Base-by-base conservation (phyloP, 1,140 invertebrate species). In the Brachionus asplanchnoidis region DNA sequence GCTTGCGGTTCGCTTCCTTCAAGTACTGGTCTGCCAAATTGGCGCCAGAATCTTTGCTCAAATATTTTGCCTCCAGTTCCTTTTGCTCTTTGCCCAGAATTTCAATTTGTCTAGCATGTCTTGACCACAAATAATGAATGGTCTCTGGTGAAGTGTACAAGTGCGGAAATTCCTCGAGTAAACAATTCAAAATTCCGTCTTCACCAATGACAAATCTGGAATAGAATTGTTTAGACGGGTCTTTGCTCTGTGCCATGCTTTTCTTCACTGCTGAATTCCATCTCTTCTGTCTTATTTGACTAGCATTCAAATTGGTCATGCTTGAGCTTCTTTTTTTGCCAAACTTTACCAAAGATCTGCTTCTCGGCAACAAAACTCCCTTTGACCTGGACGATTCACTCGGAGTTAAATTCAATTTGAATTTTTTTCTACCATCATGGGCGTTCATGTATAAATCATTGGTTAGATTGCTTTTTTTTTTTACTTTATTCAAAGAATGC, bases 101-200 rank as follows among this genome's bases (percentile, higher is more conserved):
- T 70, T 89, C 89, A 28, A 89, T 87, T 85, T 89, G 89, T n/a
- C 80, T 85, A 9, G 88, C 70, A 46, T 87, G 87, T 77, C 87
- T 87, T 11, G 87, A 85, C 88, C 88, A 89, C 36, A 90, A 83
- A 60, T 89, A 87, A 85, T 89, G 89, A 87, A 89, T 88, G 2
- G 88, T 89, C 84, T 89, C 87, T 3, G 87, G 86, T n/a, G 88
- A 87, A 44, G 89, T 85, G 77, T 89, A 86, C 42, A 90, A 86
- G 85, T 88, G 86, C 8, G 89, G 89, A 75, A 90, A 89, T 84
- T 90, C 89, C 40, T 89, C 88, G 11, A 89, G 42, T 53, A 90
- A 20, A 42, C 53, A 28, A 68, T 65, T 82, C 17, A 82, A 68
- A 65, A 82, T 65, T 9, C 79, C 79, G 17, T 82, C 79, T 46